Base-by-base conservation (phyloP, 2,113 vertebrate species). In the Xiphias gladius region DNA sequence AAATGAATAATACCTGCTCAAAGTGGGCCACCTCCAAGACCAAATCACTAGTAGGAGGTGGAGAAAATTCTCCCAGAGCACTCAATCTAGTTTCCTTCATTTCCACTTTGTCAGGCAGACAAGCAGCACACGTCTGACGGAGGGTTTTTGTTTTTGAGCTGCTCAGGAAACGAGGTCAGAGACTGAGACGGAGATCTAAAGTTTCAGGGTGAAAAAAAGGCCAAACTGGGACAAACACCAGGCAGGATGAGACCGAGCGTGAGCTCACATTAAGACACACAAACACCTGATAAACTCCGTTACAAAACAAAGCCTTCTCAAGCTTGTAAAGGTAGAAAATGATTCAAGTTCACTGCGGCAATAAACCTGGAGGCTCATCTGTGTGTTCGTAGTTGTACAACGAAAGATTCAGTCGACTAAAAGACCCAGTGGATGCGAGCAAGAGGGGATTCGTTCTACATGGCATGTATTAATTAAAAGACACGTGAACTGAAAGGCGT, bases 11-110 rank as follows among this genome's bases (percentile, higher is more conserved):
- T 20, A 9, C 26, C 64, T 48, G 66, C 58, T 64, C 14, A 58
- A 90, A 83, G 68, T 90, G 76, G 82, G 88, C 32, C 73, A 52
- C 54, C 79, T 62, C 54, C 48, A 10, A 37, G 72, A 80, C 32
- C 57, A 2, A 50, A 22, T 32, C 57, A 79, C 79, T 71, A 50
- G 30, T 5, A 61, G 57, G 26, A 66, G 71, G 63, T 76, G 62
- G 5, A n/a, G 5, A 8, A 43, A 8, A 59, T 1, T 35, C n/a
- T 63, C 2, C 28, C 54, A 39, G 7, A 39, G 73, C 41, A 37
- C n/a, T 2, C 64, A 11, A 13, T 26, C 59, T 22, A 9, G 32
- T 37, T 68, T n/a, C 67, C 17, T 54, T 55, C 22, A 19, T 11
- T 7, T 58, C 59, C 17, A 41, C 59, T 22, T 7, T 22, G n/a